A percentile compares a stretch with the other conserved stretches of the same genome.
These are phyloP conservation scores for Lottia scabra DNA, from an alignment of 2,888 invertebrate genomes.

Conservation along the genomic window DNA sequence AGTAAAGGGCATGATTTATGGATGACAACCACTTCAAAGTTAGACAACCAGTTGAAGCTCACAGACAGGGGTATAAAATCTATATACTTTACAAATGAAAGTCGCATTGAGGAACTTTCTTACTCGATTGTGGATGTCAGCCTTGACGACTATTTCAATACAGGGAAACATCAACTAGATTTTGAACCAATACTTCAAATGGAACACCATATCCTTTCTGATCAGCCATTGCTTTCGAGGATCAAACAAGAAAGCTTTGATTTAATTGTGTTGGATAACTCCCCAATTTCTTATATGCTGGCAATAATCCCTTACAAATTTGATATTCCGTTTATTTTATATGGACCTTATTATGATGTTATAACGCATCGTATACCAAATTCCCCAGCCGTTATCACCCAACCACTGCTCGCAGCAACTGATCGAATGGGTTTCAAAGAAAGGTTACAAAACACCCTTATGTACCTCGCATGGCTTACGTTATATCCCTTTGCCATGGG, in stretches of 20 bases:
- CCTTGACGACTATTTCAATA: neutral
- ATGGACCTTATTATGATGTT: constrained; percentile 18
- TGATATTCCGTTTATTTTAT: constrained; percentile 21
- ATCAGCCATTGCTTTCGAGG: constrained; percentile 17
- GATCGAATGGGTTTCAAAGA: constrained; percentile 22
- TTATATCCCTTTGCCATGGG: constrained; percentile 18
- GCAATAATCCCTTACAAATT: constrained; percentile 23
- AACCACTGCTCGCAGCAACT: constrained; percentile 8
- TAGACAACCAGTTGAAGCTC: neutral
- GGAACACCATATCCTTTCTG: neutral
- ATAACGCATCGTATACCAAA: constrained; percentile 16
- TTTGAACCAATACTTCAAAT: neutral
- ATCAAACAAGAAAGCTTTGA: constrained; percentile 17
- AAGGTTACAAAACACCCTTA: constrained; percentile 18
- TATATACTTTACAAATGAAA: neutral
- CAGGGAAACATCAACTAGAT: neutral
- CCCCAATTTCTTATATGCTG: constrained; percentile 19
- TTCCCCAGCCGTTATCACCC: constrained; percentile 16
- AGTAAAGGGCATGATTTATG: neutral
- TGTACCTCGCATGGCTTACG: neutral
- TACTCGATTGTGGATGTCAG: neutral
- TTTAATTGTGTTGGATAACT: constrained; percentile 26
- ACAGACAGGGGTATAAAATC: neutral
- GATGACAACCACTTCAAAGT: neutral
- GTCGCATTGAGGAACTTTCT: neutral